These are phyloP conservation scores for Staurois parvus DNA, from an alignment of 2,797 vertebrate genomes.

Conservation along the genomic window DNA sequence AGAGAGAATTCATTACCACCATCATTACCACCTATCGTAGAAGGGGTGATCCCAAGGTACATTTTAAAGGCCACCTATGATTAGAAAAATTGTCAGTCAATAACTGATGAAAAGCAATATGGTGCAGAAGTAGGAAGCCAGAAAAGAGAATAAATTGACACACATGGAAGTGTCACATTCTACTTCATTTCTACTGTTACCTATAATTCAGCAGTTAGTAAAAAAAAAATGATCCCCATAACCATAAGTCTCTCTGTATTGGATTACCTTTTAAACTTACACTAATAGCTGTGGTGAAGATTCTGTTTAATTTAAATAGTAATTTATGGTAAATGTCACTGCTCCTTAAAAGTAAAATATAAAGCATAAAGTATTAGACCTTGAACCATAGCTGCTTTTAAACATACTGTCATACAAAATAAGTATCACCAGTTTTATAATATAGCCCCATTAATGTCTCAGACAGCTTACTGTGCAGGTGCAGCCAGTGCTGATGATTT, in stretches of 20 bases:
- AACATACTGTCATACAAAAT: too few relatives aligned
- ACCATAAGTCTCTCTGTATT: not conserved
- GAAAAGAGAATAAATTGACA: not conserved
- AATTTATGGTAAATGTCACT: too few relatives aligned
- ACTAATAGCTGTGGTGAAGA: not conserved
- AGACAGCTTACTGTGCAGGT: not conserved
- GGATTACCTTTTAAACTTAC: too few relatives aligned
- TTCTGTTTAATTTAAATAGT: too few relatives aligned
- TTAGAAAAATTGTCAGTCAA: not conserved
- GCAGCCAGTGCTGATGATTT: not conserved
- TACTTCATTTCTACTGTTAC: too few relatives aligned
- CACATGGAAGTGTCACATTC: not conserved
- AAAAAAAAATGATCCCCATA: not conserved
- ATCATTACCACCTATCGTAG: conserved; percentile 72
- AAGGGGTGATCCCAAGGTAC: conserved; percentile 79
- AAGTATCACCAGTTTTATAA: not conserved
- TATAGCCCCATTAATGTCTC: not conserved
- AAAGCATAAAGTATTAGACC: too few relatives aligned
- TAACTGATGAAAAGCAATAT: not conserved
- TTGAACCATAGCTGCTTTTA: too few relatives aligned
- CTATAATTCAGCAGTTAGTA: not conserved
- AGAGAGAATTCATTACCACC: conserved; percentile 77
- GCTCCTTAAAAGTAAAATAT: too few relatives aligned
- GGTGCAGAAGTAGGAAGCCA: not conserved
- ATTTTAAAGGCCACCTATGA: conserved; percentile 81